These are phyloP conservation scores for Helicoverpa armigera DNA, from an alignment of 1,140 invertebrate species.

Conservation along the genomic window DNA sequence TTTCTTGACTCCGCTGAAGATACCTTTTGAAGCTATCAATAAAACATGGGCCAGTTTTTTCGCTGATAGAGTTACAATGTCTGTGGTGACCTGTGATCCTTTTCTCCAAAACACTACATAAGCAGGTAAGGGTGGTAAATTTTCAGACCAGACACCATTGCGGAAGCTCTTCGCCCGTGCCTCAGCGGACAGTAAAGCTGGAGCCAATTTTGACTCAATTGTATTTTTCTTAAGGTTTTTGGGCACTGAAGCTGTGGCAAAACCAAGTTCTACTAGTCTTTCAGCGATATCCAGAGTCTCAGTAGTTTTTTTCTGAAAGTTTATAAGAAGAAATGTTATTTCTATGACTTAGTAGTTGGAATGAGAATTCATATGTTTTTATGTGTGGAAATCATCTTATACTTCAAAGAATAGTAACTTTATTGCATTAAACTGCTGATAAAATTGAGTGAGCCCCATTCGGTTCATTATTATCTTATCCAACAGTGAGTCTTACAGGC, in stretches of 20 bases:
- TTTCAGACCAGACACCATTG: constrained; percentile 80
- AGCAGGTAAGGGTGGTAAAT: constrained; percentile 72
- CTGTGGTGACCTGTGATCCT: constrained; percentile 64
- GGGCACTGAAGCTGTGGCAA: constrained; percentile 77
- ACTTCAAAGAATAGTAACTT: too few relatives aligned
- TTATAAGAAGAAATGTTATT: not conserved
- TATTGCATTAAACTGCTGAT: too few relatives aligned
- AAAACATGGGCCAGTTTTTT: constrained; percentile 69
- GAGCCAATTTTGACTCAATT: constrained; percentile 78
- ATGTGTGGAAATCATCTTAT: too few relatives aligned
- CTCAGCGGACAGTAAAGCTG: constrained; percentile 75
- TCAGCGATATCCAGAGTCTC: constrained; percentile 80
- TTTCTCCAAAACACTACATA: constrained; percentile 79
- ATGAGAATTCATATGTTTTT: too few relatives aligned
- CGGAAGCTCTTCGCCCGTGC: constrained; percentile 72
- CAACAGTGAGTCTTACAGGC: too few relatives aligned
- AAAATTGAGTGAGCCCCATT: too few relatives aligned
- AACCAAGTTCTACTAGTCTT: constrained; percentile 81
- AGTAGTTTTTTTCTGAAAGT: constrained; percentile 75
- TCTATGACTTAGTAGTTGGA: too few relatives aligned
- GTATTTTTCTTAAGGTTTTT: constrained; percentile 73
- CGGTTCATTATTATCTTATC: too few relatives aligned
- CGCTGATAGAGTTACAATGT: constrained; percentile 62
- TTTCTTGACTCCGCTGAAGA: constrained; percentile 74
- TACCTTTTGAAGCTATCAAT: constrained; percentile 66